These are phyloP conservation scores for Drosophila monieri DNA, from an alignment of 2,888 invertebrate genomes.

Conservation along the genomic window DNA sequence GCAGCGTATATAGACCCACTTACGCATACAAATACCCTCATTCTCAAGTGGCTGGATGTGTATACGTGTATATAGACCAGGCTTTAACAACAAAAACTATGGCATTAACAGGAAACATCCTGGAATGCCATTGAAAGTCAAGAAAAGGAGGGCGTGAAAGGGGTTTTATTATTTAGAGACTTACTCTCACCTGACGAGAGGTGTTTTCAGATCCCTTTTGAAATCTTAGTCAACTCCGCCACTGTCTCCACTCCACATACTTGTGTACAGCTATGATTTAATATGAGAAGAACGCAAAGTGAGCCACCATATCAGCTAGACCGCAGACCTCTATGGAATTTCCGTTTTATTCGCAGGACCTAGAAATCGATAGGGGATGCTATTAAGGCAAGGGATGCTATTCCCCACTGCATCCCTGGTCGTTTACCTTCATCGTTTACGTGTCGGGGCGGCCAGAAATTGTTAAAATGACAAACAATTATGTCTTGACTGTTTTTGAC, in stretches of 20 bases:
- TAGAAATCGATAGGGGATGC: slow-evolving; percentile 66
- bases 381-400: slow-evolving; percentile 1
- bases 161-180: neutral
- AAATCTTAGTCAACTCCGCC: neutral
- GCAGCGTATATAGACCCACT: slow-evolving; percentile 18
- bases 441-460: slow-evolving; percentile 35
- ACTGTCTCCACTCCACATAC: neutral
- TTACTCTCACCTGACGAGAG: no score
- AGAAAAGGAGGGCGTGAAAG: neutral
- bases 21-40: slow-evolving; percentile 4
- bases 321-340: slow-evolving; percentile 41
- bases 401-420: no score
- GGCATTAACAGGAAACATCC: slow-evolving; percentile 45
- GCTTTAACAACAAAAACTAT: slow-evolving; percentile 51
- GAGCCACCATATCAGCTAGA: slow-evolving; percentile 23
- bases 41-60: slow-evolving; percentile 52
- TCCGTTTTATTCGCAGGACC: slow-evolving; percentile 38
- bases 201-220: neutral
- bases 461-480: slow-evolving; percentile 67
- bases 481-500: slow-evolving; percentile 72
- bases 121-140: slow-evolving; percentile 65
- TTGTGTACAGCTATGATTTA: slow-evolving; percentile 57
- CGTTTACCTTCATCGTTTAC: slow-evolving; percentile 4
- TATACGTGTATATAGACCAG: slow-evolving; percentile 9
- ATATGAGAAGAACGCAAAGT: slow-evolving; percentile 48